Evolutionary conservation across 1,140 invertebrate species (phyloP), one percentile per base, ranked within the genome.

Genomic region (Lepeophtheirus salmonis): DNA sequence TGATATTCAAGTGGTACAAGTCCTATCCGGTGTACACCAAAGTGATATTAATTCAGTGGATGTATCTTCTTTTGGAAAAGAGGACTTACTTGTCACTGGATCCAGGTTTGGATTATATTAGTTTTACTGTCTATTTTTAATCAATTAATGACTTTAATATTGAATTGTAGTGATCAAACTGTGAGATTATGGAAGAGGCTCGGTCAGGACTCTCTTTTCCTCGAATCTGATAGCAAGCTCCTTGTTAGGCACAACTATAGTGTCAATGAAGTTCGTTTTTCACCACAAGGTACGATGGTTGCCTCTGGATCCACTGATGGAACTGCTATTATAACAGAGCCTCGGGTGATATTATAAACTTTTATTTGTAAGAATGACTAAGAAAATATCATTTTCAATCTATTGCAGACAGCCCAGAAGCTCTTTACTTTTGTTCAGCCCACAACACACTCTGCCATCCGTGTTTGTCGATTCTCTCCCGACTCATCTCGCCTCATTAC

Each of bases 281-380:
- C 82, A 14, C 81, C 83, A 4, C 78, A 78, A 68, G 80, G 79
- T 21, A 80, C 77, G 1, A 77, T 82, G 68, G 67, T 86, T 16
- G 82, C 80, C 1, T 77, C 80, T 3, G 75, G 79, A 20, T 84
- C 82, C 16, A 80, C 82, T 17, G 83, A 86, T 69, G 83, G 83
- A 2, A 80, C 75, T 54, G 77, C 80, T 3, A 73, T 82, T 51
- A 68, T 86, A 4, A 86, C 83, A 81, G 80, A 82, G 69, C 68
- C 74, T 16, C 67, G 74, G 67, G 80, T 72, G 63, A 62, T 62
- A 30, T n/a, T n/a, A n/a, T n/a, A n/a, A n/a, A n/a, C n/a, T n/a
- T n/a, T n/a, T n/a, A n/a, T n/a, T n/a, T n/a, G n/a, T n/a, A n/a
- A n/a, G n/a, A n/a, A n/a, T n/a, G n/a, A n/a, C n/a, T n/a, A n/a